These are phyloP conservation scores for Punctoribates punctum DNA, from an alignment of 2,888 invertebrate genomes.

Conservation along the genomic window DNA sequence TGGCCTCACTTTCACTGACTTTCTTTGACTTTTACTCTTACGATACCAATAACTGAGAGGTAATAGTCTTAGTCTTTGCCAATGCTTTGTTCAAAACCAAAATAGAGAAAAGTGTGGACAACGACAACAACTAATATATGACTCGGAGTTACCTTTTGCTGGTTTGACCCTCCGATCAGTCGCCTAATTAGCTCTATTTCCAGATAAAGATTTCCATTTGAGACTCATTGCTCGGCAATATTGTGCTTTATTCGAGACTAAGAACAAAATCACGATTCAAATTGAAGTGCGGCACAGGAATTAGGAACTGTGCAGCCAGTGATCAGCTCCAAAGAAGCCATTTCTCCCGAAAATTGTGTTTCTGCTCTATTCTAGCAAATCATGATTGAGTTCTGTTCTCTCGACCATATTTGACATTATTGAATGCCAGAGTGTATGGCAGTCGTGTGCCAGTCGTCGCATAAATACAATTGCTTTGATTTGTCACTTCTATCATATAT, in stretches of 20 bases:
- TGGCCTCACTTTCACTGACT: not conserved
- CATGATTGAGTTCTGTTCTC: constrained; percentile 18
- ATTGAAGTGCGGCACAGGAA: not conserved
- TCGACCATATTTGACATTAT: constrained; percentile 27
- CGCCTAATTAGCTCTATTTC: constrained; percentile 13
- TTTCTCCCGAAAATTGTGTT: constrained; percentile 23
- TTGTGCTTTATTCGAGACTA: not conserved
- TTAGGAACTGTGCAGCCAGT: not conserved
- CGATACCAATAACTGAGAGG: not conserved
- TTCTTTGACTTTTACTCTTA: not conserved
- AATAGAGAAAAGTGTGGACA: not conserved
- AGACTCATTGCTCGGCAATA: not conserved
- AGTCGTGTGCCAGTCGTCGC: not conserved
- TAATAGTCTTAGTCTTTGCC: not conserved
- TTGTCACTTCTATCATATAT: constrained; percentile 18
- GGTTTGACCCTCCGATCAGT: constrained; percentile 10
- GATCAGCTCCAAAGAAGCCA: constrained; percentile 10
- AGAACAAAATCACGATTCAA: constrained; percentile 1
- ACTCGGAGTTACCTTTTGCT: constrained; percentile 11
- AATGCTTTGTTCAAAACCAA: not conserved
- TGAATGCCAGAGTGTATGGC: constrained; percentile 17
- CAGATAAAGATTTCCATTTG: not conserved
- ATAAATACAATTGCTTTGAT: constrained; percentile 20
- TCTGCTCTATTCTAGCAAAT: not conserved
- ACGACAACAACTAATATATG: not conserved